Base-by-base conservation (phyloP, 2,888 invertebrate genomes). In the Penaeus monodon region DNA sequence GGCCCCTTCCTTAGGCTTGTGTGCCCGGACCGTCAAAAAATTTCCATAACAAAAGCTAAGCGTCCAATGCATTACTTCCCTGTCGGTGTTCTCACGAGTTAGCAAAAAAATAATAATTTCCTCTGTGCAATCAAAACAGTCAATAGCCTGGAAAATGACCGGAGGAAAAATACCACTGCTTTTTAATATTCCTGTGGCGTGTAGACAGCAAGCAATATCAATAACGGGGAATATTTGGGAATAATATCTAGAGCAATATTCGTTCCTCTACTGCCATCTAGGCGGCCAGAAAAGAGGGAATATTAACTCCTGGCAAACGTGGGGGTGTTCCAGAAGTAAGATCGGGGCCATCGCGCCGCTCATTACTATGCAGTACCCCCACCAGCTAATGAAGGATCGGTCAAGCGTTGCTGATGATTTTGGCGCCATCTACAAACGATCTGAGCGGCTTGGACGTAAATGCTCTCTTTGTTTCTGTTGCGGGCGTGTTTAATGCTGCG, bases 351-450 rank as follows among this genome's bases (percentile, higher is more conserved):
- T 77, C 63, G 63, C 77, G 20, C 57, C 12, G 65, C 68, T 84
- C 84, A 84, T 84, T 84, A 84, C 49, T 84, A 84, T 84, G 84
- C 84, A 8, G 33, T 63, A 38, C 29, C 84, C 7, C 24, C 77
- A 7, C 44, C 76, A 65, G 66, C 63, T 84, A 84, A 84, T 84
- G 84, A 84, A 74, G 76, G 78, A 78, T 78, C 84, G 68, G 66
- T 84, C 57, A 33, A 57, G 84, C 78, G 78, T 68, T 44, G 76
- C 29, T 57, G 44, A 82, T 74, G 73, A 73, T 33, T 73, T 57
- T 38, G 33, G 77, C 64, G 82, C 82, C 82, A 73, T 73, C 70
- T 74, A 73, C 64, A 63, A 57, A 24, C 63, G 73, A 63, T 73
- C 82, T 10, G 68, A 49, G 65, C 68, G 74, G 33, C 20, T 27